Evolutionary conservation across 2,888 invertebrate species (phyloP).

Genomic region (Philhelius pedissequus): DNA sequence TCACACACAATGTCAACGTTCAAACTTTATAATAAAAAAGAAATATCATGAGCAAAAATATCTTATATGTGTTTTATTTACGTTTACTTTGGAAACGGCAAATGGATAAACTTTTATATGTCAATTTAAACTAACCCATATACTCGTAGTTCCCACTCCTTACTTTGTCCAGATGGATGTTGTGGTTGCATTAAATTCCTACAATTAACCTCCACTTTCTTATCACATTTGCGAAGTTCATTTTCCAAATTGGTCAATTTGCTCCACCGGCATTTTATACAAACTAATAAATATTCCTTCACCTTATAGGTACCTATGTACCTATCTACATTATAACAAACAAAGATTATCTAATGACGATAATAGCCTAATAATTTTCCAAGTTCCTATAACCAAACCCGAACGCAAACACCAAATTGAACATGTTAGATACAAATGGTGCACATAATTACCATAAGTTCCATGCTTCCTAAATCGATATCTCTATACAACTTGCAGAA

Average conservation of each 20-base stretch:
- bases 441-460: slow-evolving; percentile 43
- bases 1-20: too few species aligned
- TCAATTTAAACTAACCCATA: too few species aligned
- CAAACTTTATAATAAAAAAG: too few species aligned
- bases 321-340: not conserved
- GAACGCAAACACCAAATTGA: not conserved
- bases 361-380: slow-evolving; percentile 34
- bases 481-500: slow-evolving; percentile 22
- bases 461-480: slow-evolving; percentile 53
- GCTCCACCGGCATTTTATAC: not conserved
- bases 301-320: too few species aligned
- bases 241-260: slow-evolving; percentile 4
- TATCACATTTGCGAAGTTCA: not conserved
- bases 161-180: too few species aligned
- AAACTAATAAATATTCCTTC: not conserved
- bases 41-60: too few species aligned
- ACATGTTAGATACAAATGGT: slow-evolving; percentile 4
- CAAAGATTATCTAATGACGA: slow-evolving; percentile 1
- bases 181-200: too few species aligned
- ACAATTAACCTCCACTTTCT: not conserved
- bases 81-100: too few species aligned
- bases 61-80: too few species aligned
- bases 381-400: not conserved
- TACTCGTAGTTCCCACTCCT: too few species aligned
- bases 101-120: too few species aligned